phyloP scores from a whole-genome alignment of 1,140 invertebrate genomes.

The Drosophila kohkoa region DNA sequence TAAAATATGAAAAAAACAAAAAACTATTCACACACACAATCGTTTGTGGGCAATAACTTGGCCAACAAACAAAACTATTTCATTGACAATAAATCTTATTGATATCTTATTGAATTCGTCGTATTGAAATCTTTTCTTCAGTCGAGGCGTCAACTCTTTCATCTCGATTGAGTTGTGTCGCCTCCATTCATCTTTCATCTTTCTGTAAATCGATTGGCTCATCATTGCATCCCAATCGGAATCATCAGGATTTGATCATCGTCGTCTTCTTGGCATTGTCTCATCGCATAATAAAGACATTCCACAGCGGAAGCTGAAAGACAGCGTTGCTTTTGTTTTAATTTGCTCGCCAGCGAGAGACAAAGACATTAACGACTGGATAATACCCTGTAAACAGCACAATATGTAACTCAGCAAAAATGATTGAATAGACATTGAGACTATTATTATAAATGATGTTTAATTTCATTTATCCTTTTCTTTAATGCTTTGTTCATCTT shows the following conservation, averaged over 20 bases:
- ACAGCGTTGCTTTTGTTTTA: neutral
- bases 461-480: too few relatives aligned
- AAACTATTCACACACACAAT: neutral
- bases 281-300: neutral
- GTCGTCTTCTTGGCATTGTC: neutral
- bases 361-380: neutral
- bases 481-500: too few relatives aligned
- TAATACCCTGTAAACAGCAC: neutral
- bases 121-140: too few relatives aligned
- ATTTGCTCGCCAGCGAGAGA: neutral
- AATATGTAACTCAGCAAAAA: too few relatives aligned
- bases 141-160: neutral
- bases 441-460: too few relatives aligned
- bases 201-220: neutral
- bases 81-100: slow-evolving; percentile 28
- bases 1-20: neutral
- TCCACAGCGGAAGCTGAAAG: neutral
- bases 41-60: too few relatives aligned
- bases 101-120: slow-evolving; percentile 12
- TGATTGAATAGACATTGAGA: too few relatives aligned
- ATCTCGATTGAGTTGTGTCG: neutral
- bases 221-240: neutral
- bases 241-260: neutral
- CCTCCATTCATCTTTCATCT: neutral
- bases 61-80: neutral